Evolutionary conservation across 2,888 invertebrate species (phyloP).

Genomic region (Cremastinae sp.): DNA sequence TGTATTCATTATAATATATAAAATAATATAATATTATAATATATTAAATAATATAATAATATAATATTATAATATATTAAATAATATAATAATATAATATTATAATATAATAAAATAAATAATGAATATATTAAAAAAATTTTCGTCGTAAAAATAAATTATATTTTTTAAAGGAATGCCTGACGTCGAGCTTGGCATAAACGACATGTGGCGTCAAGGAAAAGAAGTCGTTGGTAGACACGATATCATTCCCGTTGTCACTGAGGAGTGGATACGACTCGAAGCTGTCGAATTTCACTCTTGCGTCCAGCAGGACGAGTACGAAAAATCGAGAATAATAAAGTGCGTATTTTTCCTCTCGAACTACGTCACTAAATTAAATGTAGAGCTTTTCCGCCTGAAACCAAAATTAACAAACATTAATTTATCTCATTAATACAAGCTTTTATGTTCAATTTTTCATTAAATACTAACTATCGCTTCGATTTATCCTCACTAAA

Average conservation of each 20-base stretch:
- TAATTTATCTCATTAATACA: too few relatives aligned
- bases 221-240: constrained; percentile 99
- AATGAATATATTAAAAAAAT: constrained; percentile 3
- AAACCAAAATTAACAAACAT: too few relatives aligned
- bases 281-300: constrained; percentile 97
- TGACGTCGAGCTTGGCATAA: constrained; percentile 97
- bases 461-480: constrained; percentile 15
- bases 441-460: constrained; percentile 4
- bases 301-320: constrained; percentile 95
- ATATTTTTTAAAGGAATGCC: constrained; percentile 88
- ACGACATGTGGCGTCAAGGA: constrained; percentile 98
- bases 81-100: too few relatives aligned
- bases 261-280: constrained; percentile 99
- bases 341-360: constrained; percentile 83
- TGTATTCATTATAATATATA: too few relatives aligned
- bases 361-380: constrained; percentile 3
- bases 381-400: too few relatives aligned
- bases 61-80: too few relatives aligned
- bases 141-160: constrained; percentile 10
- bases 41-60: too few relatives aligned
- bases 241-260: constrained; percentile 98
- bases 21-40: too few relatives aligned
- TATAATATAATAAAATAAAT: not conserved
- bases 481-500: constrained; percentile 54
- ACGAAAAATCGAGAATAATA: constrained; percentile 90